phyloP scores from a whole-genome alignment of 2,113 vertebrate species.

The Passer montanus region DNA sequence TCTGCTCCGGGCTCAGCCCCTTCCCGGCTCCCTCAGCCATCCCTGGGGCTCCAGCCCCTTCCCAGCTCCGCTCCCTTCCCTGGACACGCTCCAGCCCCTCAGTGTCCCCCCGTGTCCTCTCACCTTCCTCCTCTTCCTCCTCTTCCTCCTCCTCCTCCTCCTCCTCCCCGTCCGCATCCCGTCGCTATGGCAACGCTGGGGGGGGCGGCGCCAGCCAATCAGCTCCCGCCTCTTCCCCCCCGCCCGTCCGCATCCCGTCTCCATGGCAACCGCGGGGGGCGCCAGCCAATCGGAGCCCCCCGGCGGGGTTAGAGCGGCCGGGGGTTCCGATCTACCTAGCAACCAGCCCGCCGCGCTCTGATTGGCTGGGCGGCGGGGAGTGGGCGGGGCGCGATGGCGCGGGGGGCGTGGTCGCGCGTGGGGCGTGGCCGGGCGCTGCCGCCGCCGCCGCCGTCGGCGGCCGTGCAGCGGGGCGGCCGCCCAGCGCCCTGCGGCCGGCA shows the following conservation, averaged over 20 bases:
- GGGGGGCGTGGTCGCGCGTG: background rate
- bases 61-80: background rate
- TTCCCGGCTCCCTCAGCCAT: background rate
- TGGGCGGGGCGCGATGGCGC: background rate
- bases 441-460: background rate
- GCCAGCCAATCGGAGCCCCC: background rate
- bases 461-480: background rate
- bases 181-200: background rate
- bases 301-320: background rate
- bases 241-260: background rate
- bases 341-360: background rate
- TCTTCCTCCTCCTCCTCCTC: background rate
- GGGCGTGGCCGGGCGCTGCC: background rate
- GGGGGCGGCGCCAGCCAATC: background rate
- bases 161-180: background rate
- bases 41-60: background rate
- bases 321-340: conserved; percentile 1
- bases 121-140: background rate
- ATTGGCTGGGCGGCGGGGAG: background rate
- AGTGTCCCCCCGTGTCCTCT: background rate
- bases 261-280: background rate
- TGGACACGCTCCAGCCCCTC: background rate
- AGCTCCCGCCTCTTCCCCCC: background rate
- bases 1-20: background rate
- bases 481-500: background rate